Evolutionary conservation across 1,140 invertebrate genomes (phyloP).

Genomic region (Trissolcus basalis): DNA sequence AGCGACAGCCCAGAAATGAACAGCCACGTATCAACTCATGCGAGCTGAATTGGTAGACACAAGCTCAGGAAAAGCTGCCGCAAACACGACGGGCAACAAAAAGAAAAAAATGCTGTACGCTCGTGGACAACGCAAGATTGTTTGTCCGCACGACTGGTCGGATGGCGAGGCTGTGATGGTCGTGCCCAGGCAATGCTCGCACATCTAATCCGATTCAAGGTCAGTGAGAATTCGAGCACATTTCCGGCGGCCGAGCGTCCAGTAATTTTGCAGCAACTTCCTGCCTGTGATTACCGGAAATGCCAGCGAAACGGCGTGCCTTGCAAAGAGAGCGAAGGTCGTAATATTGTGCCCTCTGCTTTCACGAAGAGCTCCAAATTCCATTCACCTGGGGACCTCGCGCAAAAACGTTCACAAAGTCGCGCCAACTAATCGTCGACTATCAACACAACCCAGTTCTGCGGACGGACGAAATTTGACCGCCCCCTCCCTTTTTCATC

Average conservation of each 20-base stretch:
- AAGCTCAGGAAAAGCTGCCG: too few relatives aligned
- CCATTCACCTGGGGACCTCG: too few relatives aligned
- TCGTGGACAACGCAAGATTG: too few relatives aligned
- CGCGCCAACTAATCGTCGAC: too few relatives aligned
- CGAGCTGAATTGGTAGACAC: conserved; percentile 55
- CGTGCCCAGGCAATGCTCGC: conserved; percentile 23
- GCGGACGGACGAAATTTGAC: not conserved
- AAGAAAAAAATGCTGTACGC: conserved; percentile 1
- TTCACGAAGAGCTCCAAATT: too few relatives aligned
- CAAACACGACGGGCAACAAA: too few relatives aligned
- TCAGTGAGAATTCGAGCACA: conserved; percentile 34
- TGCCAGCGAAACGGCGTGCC: conserved; percentile 35
- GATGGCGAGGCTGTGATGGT: too few relatives aligned
- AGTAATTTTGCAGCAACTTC: conserved; percentile 69
- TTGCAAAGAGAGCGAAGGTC: conserved; percentile 20
- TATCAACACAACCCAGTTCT: too few relatives aligned
- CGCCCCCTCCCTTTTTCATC: too few relatives aligned
- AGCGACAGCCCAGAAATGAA: conserved; percentile 37
- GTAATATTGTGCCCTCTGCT: conserved; percentile 27
- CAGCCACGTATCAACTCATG: conserved; percentile 21
- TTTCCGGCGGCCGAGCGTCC: conserved; percentile 60
- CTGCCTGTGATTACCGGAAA: conserved; percentile 67
- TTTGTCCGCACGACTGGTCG: too few relatives aligned
- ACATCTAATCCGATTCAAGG: conserved; percentile 34
- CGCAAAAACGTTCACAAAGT: not conserved